Percentiles rank a stretch among this genome's conserved stretches.
Conservation (phyloP, 2,113 vertebrate species). For the Cyanoderma ruficeps region DNA sequence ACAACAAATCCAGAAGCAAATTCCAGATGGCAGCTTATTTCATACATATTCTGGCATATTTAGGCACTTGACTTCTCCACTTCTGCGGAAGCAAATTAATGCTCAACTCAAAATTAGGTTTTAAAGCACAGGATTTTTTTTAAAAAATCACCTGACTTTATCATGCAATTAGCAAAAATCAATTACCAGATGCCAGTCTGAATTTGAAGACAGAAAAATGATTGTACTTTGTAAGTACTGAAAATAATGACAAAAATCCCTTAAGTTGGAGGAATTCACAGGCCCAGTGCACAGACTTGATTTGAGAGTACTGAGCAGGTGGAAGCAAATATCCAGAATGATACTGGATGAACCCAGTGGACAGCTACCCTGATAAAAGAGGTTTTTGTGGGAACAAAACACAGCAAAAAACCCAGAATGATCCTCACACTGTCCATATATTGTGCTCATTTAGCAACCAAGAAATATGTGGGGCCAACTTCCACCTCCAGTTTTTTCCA, state of each 20-base stretch:
- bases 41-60: background rate
- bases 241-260: background rate
- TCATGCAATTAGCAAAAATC: background rate
- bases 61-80: background rate
- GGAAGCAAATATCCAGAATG: background rate
- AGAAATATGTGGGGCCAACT: background rate
- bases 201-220: background rate
- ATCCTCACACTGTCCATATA: background rate
- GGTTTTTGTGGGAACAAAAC: background rate
- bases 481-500: background rate
- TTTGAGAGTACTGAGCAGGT: background rate
- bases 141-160: background rate
- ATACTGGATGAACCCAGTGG: background rate
- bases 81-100: slow-evolving; percentile 1
- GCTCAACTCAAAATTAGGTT: background rate
- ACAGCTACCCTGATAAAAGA: background rate
- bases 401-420: background rate
- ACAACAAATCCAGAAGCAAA: slow-evolving; percentile 9
- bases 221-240: background rate
- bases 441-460: background rate
- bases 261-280: background rate
- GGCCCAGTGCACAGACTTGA: background rate
- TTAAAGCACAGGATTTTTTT: background rate
- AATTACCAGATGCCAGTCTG: background rate
- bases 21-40: background rate